Conservation (phyloP, 2,113 vertebrate species). For the Datnioides undecimradiatus region DNA sequence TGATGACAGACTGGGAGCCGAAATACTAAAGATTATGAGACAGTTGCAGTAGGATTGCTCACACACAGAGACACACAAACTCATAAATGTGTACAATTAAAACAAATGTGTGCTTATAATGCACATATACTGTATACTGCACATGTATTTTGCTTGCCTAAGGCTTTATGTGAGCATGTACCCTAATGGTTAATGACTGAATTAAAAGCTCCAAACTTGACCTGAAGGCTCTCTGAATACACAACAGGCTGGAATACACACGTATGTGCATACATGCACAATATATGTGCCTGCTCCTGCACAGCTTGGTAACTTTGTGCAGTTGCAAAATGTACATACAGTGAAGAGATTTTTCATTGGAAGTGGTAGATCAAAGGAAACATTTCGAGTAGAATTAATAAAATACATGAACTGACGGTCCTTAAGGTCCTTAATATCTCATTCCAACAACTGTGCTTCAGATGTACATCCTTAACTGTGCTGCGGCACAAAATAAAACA, state of each 20-base stretch:
- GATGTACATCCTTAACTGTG: neutral
- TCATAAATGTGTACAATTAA: neutral
- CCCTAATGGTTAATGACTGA: neutral
- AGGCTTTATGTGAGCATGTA: neutral
- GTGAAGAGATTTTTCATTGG: neutral
- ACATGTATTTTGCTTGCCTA: neutral
- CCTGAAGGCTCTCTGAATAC: neutral
- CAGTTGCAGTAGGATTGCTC: neutral
- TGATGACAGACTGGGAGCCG: neutral
- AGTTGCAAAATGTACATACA: too few relatives aligned
- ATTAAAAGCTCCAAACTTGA: neutral
- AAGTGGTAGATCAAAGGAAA: neutral
- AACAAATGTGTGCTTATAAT: neutral
- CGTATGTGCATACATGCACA: neutral
- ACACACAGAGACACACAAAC: neutral
- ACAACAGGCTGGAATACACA: neutral
- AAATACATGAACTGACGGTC: neutral
- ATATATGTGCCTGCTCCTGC: neutral
- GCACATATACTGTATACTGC: neutral
- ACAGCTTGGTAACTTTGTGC: too few relatives aligned
- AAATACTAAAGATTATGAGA: neutral
- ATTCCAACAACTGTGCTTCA: neutral
- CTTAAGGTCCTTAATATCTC: neutral
- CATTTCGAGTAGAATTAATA: slow-evolving; percentile 9
- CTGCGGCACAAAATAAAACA: neutral